Evolutionary conservation across 2,888 invertebrate species (phyloP).

Genomic region (Drosophila prolongata): DNA sequence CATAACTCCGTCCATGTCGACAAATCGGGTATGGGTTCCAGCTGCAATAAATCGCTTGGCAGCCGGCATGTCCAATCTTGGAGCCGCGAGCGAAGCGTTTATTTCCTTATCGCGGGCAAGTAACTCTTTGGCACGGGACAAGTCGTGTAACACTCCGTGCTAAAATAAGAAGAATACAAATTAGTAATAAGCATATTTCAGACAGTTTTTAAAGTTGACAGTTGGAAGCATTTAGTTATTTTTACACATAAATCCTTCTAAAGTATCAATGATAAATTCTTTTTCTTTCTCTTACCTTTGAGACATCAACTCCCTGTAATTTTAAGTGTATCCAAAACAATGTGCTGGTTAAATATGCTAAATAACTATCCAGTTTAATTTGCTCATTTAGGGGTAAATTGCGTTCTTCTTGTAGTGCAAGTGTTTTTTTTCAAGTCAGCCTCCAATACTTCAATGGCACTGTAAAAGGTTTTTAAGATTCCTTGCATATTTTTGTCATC

Average conservation of each 20-base stretch:
- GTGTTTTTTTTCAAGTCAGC: slow-evolving; percentile 44
- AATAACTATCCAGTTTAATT: slow-evolving; percentile 59
- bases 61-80: slow-evolving; percentile 54
- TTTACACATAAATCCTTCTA: too few species aligned
- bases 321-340: slow-evolving; percentile 62
- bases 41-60: slow-evolving; percentile 60
- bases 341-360: slow-evolving; percentile 56
- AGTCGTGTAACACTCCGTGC: slow-evolving; percentile 57
- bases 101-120: slow-evolving; percentile 59
- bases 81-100: slow-evolving; percentile 32
- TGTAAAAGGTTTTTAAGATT: slow-evolving; percentile 33
- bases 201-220: too few species aligned
- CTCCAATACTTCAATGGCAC: slow-evolving; percentile 49
- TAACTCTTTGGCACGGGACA: slow-evolving; percentile 51
- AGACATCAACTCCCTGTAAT: slow-evolving; percentile 50
- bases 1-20: slow-evolving; percentile 44
- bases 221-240: too few species aligned
- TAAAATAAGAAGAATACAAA: not conserved
- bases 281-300: slow-evolving; percentile 35
- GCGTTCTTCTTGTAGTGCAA: not conserved
- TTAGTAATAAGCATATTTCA: not conserved
- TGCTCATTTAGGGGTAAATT: slow-evolving; percentile 38
- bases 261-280: too few species aligned
- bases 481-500: slow-evolving; percentile 31
- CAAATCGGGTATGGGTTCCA: slow-evolving; percentile 59